Conservation (phyloP, 2,113 vertebrate genomes). For the Xenotilapia caudafasciata region DNA sequence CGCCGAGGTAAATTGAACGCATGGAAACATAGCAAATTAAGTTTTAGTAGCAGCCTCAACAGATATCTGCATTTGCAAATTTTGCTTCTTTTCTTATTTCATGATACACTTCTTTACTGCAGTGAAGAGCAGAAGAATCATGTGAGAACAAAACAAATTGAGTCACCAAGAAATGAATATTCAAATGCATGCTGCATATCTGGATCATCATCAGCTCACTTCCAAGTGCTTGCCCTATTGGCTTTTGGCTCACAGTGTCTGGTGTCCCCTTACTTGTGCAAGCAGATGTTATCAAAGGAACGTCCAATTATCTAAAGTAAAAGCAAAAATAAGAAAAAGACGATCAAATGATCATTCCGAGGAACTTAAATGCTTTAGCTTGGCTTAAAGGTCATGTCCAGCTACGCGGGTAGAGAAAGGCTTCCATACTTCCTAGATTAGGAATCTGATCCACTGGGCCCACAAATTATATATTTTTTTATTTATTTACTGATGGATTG, state of each 20-base stretch:
- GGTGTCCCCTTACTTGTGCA: background rate
- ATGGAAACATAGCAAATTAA: background rate
- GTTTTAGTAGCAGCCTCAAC: background rate
- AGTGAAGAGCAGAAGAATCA: background rate
- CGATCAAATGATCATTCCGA: slow-evolving; percentile 26
- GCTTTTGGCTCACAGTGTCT: background rate
- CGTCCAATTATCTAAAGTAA: slow-evolving; percentile 29
- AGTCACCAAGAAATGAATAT: background rate
- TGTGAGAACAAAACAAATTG: background rate
- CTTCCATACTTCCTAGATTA: background rate
- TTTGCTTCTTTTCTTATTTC: background rate
- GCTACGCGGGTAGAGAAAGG: background rate
- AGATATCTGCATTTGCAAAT: background rate
- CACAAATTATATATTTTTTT: background rate
- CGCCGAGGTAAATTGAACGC: background rate
- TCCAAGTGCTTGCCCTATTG: background rate
- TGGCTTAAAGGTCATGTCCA: slow-evolving; percentile 10
- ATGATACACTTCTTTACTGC: background rate
- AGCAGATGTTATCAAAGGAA: slow-evolving; percentile 9
- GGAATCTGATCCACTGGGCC: background rate
- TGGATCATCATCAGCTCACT: background rate
- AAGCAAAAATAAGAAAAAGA: slow-evolving; percentile 24
- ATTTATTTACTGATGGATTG: background rate
- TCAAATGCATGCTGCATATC: background rate
- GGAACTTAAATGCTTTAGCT: slow-evolving; percentile 7